Conservation (phyloP, 2,113 vertebrate species). For the Corythoichthys haematopterus region DNA sequence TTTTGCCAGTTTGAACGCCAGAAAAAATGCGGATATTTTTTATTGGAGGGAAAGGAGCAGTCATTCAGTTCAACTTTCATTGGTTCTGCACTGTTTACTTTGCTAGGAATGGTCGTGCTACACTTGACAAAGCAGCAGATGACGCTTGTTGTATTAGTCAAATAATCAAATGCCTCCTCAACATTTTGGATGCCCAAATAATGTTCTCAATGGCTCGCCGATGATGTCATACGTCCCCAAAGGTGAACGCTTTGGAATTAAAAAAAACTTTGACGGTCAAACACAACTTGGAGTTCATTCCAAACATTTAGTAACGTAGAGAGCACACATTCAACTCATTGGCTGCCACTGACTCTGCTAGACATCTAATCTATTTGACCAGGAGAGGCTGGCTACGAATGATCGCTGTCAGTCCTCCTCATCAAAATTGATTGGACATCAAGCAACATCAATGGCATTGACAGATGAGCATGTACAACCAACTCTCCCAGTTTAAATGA, state of each 20-base stretch:
- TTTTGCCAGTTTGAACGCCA: constrained; percentile 58
- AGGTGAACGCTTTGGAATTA: neutral
- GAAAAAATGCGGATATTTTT: constrained; percentile 53
- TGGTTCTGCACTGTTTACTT: constrained; percentile 64
- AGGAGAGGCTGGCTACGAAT: no score
- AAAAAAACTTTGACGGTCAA: neutral
- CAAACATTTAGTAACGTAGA: no score
- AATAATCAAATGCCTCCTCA: constrained; percentile 50
- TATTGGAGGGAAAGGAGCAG: constrained; percentile 31
- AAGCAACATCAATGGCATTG: no score
- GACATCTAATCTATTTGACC: no score
- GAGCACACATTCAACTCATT: no score
- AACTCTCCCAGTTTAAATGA: no score
- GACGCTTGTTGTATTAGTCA: constrained; percentile 49
- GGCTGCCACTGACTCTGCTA: no score
- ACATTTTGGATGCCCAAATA: neutral
- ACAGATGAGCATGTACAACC: no score
- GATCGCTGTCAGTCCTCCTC: no score
- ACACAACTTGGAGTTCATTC: neutral
- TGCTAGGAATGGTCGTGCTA: constrained; percentile 55
- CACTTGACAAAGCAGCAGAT: constrained; percentile 56
- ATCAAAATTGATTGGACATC: no score
- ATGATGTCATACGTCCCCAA: no score
- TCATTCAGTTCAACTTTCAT: constrained; percentile 63
- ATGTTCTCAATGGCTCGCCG: no score